Base-by-base conservation (phyloP, 1,140 invertebrate genomes). In the Caerostris darwini region DNA sequence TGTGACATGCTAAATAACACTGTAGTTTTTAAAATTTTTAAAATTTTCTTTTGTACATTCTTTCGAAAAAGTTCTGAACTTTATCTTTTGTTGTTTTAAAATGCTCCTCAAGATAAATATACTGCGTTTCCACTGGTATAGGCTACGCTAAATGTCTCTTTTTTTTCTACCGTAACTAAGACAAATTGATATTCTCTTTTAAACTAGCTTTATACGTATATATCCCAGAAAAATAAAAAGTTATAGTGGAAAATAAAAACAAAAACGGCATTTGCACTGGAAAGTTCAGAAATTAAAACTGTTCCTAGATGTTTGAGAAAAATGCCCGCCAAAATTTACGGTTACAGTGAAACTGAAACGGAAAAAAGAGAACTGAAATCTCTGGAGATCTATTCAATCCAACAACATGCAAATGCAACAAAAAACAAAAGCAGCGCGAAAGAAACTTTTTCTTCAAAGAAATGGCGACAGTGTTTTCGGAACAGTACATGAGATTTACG, bases 391-490 rank as follows among this genome's bases (percentile, higher is more conserved):
- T 53, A 77, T 77, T 77, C 69, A 77, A 77, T 50, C 69, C 19
- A 77, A 50, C 34, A 77, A 53, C 69, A 77, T 77, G 69, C 69
- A 77, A 77, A 77, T 77, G 34, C 19, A 50, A 77, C 69, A 34
- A 77, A 77, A 77, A 50, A 77, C 34, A 50, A 77, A 50, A 34
- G 17, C 8, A 14, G 59, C 2, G 7, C 14, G 8, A 77, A 50
- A 77, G 50, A 12, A 5, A 53, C 19, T 77, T 77, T n/a, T n/a
- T 50, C 69, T 12, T 0, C n/a, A n/a, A 64, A 34, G 34, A 77
- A 77, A 34, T 5, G 34, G 69, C 50, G 69, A 77, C 69, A 50
- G 69, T 53, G 19, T 50, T 53, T 77, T 19, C 69, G 50, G 50
- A 12, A 34, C 10, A 50, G 69, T 50, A 1, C 34, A 10, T 7